Conservation (phyloP, 2,797 vertebrate species). For the Phoeniculus purpureus region DNA sequence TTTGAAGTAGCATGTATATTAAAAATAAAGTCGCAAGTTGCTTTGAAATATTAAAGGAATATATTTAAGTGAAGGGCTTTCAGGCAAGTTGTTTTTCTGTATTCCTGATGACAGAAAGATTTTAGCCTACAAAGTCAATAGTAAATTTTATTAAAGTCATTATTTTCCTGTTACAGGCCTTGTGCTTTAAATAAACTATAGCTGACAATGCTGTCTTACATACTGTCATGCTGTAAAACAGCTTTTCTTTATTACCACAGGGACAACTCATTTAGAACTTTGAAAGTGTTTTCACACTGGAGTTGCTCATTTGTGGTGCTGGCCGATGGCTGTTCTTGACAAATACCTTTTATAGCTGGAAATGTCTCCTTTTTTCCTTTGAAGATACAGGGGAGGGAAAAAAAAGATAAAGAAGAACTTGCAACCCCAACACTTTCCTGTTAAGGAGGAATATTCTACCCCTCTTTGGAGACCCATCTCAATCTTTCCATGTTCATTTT, state of each 20-base stretch:
- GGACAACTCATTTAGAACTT: slow-evolving; percentile 80
- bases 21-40: slow-evolving; percentile 75
- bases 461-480: slow-evolving; percentile 2
- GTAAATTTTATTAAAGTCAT: slow-evolving; percentile 88
- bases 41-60: slow-evolving; percentile 87
- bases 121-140: slow-evolving; percentile 85
- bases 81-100: slow-evolving; percentile 78
- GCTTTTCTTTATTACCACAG: slow-evolving; percentile 80
- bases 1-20: slow-evolving; percentile 80
- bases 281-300: slow-evolving; percentile 73
- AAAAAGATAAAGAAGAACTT: slow-evolving; percentile 21
- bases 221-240: slow-evolving; percentile 78
- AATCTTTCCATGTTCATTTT: slow-evolving; percentile 17
- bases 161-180: slow-evolving; percentile 82
- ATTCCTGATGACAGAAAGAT: slow-evolving; percentile 82
- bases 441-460: slow-evolving; percentile 61
- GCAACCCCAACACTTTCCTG: slow-evolving; percentile 54
- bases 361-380: slow-evolving; percentile 54
- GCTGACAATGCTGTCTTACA: slow-evolving; percentile 83
- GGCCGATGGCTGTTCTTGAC: slow-evolving; percentile 76
- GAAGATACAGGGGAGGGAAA: slow-evolving; percentile 13
- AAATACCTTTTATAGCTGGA: slow-evolving; percentile 60
- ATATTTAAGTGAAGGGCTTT: slow-evolving; percentile 82
- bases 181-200: slow-evolving; percentile 82
- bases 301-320: slow-evolving; percentile 71